Conservation (phyloP, 2,113 vertebrate species). For the Solenodon paradoxus region DNA sequence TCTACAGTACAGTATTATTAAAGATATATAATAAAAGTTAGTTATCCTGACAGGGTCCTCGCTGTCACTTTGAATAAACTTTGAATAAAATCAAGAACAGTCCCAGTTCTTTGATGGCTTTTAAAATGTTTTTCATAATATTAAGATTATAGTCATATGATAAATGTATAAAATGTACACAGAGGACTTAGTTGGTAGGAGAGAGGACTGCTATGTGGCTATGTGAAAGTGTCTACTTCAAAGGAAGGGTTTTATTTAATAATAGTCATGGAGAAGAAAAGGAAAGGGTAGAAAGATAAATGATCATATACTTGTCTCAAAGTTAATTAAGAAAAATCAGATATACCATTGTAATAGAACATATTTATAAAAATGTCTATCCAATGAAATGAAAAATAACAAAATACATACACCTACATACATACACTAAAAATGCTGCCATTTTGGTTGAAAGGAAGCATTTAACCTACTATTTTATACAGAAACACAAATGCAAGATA, state of each 20-base stretch:
- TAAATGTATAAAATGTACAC: background rate
- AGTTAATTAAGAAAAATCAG: background rate
- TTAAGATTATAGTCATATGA: background rate
- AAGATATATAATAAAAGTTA: background rate
- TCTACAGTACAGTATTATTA: background rate
- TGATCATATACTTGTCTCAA: background rate
- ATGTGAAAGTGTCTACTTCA: background rate
- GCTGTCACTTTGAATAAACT: background rate
- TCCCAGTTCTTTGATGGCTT: background rate
- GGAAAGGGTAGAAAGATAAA: background rate
- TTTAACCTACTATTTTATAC: background rate
- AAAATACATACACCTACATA: background rate
- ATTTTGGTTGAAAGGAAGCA: background rate
- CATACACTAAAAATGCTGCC: background rate
- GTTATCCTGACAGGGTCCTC: background rate
- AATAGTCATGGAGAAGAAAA: background rate
- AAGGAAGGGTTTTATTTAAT: background rate
- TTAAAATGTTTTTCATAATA: background rate
- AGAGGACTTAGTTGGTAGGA: background rate
- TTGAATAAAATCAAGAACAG: background rate
- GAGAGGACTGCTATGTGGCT: background rate
- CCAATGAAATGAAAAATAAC: background rate
- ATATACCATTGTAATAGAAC: background rate
- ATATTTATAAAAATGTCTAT: background rate
- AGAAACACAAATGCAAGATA: background rate